Evolutionary conservation across 2,113 vertebrate species (phyloP).

Genomic region (Channa argus): DNA sequence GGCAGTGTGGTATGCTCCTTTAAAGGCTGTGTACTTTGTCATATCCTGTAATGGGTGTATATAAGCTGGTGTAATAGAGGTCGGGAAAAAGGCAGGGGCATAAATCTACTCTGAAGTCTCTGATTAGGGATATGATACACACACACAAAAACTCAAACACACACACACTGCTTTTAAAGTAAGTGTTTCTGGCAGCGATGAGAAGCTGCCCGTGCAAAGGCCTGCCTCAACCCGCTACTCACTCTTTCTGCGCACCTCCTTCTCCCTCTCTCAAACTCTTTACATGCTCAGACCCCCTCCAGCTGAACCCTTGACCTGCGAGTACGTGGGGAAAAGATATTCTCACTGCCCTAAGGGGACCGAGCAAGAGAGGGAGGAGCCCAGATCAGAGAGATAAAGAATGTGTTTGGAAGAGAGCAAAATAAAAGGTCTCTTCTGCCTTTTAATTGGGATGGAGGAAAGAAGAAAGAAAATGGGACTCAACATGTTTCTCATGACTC

Average conservation of each 20-base stretch:
- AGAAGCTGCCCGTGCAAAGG: slow-evolving; percentile 69
- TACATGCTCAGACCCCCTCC: slow-evolving; percentile 73
- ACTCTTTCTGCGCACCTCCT: slow-evolving; percentile 49
- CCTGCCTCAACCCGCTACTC: slow-evolving; percentile 75
- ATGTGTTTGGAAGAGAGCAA: slow-evolving; percentile 73
- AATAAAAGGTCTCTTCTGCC: slow-evolving; percentile 77
- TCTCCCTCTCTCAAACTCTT: slow-evolving; percentile 43
- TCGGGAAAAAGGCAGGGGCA: slow-evolving; percentile 80
- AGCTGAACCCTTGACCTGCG: slow-evolving; percentile 84
- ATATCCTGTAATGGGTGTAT: slow-evolving; percentile 86
- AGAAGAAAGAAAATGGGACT: slow-evolving; percentile 79
- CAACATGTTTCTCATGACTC: slow-evolving; percentile 83
- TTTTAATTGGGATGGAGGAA: slow-evolving; percentile 83
- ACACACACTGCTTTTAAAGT: slow-evolving; percentile 70
- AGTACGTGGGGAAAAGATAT: slow-evolving; percentile 77
- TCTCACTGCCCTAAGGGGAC: slow-evolving; percentile 77
- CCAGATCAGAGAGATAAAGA: slow-evolving; percentile 79
- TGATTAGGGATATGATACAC: slow-evolving; percentile 79
- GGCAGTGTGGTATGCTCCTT: slow-evolving; percentile 62
- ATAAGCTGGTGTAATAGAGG: slow-evolving; percentile 84
- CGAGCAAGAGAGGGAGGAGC: slow-evolving; percentile 60
- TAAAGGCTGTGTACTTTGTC: slow-evolving; percentile 81
- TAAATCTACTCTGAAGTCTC: slow-evolving; percentile 83
- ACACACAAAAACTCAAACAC: slow-evolving; percentile 56
- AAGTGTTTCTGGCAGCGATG: slow-evolving; percentile 82